These are phyloP conservation scores for Arbacia lixula DNA, from an alignment of 53 echinoderm and acorn worm species.

Conservation along the genomic window DNA sequence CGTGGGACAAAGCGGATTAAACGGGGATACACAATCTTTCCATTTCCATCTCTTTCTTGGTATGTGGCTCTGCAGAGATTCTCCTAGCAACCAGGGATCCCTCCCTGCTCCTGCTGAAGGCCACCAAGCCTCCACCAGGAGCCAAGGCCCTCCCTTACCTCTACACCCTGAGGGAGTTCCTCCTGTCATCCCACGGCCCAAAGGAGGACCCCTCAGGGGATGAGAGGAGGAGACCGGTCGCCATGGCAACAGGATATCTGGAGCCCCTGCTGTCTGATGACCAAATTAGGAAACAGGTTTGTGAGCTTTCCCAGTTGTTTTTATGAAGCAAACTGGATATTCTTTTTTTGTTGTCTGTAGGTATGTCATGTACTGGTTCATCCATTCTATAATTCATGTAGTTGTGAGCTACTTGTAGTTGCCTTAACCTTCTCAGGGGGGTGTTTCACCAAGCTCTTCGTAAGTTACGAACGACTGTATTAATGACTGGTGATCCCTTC, in stretches of 20 bases:
- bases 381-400: too few relatives aligned
- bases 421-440: too few relatives aligned
- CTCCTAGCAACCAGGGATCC: slow-evolving; percentile 58
- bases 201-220: background rate
- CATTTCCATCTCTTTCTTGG: background rate
- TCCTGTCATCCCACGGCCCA: slow-evolving; percentile 31
- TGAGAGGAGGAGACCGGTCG: slow-evolving; percentile 55
- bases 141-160: slow-evolving; percentile 68
- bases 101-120: slow-evolving; percentile 56
- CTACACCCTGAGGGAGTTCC: slow-evolving; percentile 46
- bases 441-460: too few relatives aligned
- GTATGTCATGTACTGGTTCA: too few relatives aligned
- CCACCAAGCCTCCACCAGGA: slow-evolving; percentile 11
- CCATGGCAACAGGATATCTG: slow-evolving; percentile 75
- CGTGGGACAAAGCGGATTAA: background rate
- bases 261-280: slow-evolving; percentile 67
- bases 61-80: slow-evolving; percentile 57
- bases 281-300: slow-evolving; percentile 81
- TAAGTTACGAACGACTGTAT: too few relatives aligned
- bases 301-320: too few relatives aligned
- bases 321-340: too few relatives aligned
- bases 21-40: slow-evolving; percentile 11
- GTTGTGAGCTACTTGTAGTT: too few relatives aligned
- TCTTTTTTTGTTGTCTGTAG: too few relatives aligned
- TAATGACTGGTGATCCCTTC: too few relatives aligned